phyloP scores from a whole-genome alignment of 2,888 invertebrate genomes.

The Saturnia japonica region DNA sequence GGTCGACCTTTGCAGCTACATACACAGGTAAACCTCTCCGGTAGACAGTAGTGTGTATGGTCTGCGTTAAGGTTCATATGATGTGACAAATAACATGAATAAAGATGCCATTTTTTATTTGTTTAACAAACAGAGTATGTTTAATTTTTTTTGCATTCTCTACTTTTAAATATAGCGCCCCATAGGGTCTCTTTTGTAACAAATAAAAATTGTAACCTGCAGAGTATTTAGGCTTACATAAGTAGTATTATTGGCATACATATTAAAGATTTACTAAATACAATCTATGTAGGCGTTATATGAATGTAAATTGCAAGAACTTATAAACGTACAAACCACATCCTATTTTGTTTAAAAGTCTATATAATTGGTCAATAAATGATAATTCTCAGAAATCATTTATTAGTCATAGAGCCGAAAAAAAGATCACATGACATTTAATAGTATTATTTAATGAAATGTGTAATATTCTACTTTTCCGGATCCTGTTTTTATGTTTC shows the following conservation, averaged over 20 bases:
- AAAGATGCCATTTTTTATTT: no score
- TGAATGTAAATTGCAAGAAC: conserved; percentile 11
- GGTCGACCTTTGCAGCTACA: no score
- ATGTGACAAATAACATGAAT: no score
- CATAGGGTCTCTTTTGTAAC: no score
- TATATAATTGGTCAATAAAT: conserved; percentile 11
- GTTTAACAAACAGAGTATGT: no score
- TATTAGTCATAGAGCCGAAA: background rate
- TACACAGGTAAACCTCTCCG: no score
- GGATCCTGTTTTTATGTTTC: background rate
- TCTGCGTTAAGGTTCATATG: no score
- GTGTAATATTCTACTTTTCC: conserved; percentile 3
- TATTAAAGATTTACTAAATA: background rate
- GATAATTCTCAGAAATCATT: conserved; percentile 10
- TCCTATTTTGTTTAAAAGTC: conserved; percentile 8
- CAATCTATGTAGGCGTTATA: background rate
- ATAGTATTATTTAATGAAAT: conserved; percentile 7
- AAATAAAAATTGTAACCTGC: no score
- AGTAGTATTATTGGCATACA: background rate
- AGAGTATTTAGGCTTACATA: background rate
- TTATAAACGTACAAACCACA: background rate
- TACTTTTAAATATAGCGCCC: no score
- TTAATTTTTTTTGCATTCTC: no score
- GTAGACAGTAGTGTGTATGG: no score
- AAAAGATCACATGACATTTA: conserved; percentile 7